Evolutionary conservation across 2,113 vertebrate species (phyloP), one percentile per base, ranked within the genome.

Genomic region (Octodon degus): DNA sequence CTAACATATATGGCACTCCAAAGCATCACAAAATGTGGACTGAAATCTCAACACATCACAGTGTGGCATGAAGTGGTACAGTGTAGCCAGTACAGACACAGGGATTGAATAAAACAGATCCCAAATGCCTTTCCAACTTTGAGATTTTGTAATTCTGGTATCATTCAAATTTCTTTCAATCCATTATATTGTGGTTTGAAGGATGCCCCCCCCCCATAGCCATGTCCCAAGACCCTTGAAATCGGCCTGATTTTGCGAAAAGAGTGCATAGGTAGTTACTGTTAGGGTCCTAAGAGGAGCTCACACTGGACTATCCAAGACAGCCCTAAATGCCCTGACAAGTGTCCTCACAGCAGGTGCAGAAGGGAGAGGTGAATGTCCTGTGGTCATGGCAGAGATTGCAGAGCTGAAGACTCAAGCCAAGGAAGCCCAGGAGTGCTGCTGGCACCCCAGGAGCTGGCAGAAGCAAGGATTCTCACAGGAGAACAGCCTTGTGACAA

Each of bases 401-500:
- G 60, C 47, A 20, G 6, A 0, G 13, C 3, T 7, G 8, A 24
- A 25, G 14, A 24, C 43, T 63, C 10, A 40, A 68, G 7, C 19
- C 55, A 62, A 58, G 34, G 34, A 74, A 70, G 8, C 20, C 16
- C 10, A 92, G 40, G 37, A 19, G 20, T 20, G 17, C 37, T 0
- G 34, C 32, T 10, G 4, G 34, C 60, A 70, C n/a, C 10, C 40
- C 6, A 7, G 79, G 58, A 47, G 27, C 43, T 34, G 47, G 50
- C 58, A 65, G 13, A 43, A 40, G 10, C 0, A 10, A 16, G 14
- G 10, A 22, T 0, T 17, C 77, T 53, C 4, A 24, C 9, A 22
- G 10, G 7, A 62, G 5, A 1, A 0, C 3, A 37, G 34, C 19
- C 12, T 17, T 25, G 22, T 0, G 1, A 40, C 27, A 43, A 12